Evolutionary conservation across 1,140 invertebrate species (phyloP).

Genomic region (Zophobas atratus): DNA sequence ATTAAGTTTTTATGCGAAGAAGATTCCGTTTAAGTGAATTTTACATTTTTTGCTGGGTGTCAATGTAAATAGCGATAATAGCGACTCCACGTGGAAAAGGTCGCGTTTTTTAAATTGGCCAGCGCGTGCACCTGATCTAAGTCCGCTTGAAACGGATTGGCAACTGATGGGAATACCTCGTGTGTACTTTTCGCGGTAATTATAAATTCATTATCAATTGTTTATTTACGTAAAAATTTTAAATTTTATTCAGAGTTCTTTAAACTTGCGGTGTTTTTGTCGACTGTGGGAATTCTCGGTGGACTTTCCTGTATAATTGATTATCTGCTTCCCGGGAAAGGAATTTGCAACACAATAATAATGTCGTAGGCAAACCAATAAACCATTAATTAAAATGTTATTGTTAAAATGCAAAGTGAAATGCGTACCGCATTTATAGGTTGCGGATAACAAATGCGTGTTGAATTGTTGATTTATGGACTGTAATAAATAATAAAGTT

Average conservation of each 20-base stretch:
- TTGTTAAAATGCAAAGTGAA: neutral
- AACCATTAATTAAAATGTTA: neutral
- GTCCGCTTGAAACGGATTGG: too few species aligned
- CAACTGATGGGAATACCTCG: too few species aligned
- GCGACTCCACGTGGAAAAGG: too few species aligned
- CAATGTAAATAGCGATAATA: too few species aligned
- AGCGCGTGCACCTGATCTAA: too few species aligned
- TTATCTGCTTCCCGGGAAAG: neutral
- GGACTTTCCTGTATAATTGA: neutral
- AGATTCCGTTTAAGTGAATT: neutral
- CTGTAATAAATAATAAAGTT: too few species aligned
- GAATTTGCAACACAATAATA: neutral
- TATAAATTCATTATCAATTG: too few species aligned
- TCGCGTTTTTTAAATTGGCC: too few species aligned
- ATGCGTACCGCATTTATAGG: too few species aligned
- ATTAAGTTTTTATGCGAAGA: slow-evolving; percentile 8
- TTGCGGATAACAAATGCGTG: neutral
- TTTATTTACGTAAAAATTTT: neutral
- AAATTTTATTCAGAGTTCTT: neutral
- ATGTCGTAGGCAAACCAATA: neutral
- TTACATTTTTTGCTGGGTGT: too few species aligned
- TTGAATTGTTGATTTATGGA: neutral
- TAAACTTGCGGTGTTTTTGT: neutral
- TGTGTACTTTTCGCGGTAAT: too few species aligned
- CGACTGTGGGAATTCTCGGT: neutral